Evolutionary conservation across 2,113 vertebrate genomes (phyloP), one percentile per base, ranked within the genome.

Genomic region (Melozone crissalis): DNA sequence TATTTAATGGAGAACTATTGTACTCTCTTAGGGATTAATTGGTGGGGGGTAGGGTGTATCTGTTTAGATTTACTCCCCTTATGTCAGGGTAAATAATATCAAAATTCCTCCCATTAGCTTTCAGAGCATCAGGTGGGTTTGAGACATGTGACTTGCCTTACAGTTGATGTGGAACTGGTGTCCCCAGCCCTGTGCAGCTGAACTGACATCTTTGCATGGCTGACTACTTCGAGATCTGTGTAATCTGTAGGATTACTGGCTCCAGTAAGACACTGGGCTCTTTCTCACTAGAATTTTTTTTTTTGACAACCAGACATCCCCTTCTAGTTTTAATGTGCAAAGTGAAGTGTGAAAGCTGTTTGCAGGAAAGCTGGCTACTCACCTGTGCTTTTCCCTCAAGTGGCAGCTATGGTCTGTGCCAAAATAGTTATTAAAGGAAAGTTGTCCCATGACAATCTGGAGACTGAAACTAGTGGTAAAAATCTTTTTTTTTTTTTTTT

Each of bases 391-490:
- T 85, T 90, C 51, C 52, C 66, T 84, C 76, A 78, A 87, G 77
- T 81, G 87, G 65, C 59, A 91, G 78, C 76, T 93, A 8, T 3
- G n/a, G 35, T 76, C 77, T 91, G 66, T 88, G 88, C 84, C 71
- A 63, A 84, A 73, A 35, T 74, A 39, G 55, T 69, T 95, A 43
- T 65, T 94, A 55, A 76, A 95, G 66, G 82, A 73, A 92, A 81
- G 62, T 26, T 83, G n/a, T 90, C 93, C 93, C 51, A 30, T 97
- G 94, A 93, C 96, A 96, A 77, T 82, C 51, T 93, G 90, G 75
- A 95, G 62, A 88, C 39, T 58, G 78, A 82, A 95, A 82, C 49
- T 87, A 69, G 58, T 62, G 51, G 41, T 90, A 78, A 90, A 30
- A 26, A 8, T 49, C 4, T 26, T 41, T 55, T 66, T 28, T 43